Conservation (phyloP, 2,113 vertebrate species). For the Gallinago jamesoni region DNA sequence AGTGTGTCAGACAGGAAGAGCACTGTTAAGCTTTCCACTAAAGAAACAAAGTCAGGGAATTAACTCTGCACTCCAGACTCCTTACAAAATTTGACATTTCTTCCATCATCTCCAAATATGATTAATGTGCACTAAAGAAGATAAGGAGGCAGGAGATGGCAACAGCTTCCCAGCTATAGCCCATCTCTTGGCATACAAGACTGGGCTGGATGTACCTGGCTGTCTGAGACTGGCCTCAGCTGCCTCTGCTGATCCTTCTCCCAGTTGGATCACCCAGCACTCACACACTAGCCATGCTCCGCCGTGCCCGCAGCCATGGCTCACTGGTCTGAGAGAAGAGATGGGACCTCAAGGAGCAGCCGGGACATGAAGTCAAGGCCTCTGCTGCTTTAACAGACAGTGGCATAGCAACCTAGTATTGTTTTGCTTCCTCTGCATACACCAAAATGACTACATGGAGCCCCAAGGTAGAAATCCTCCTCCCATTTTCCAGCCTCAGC, state of each 20-base stretch:
- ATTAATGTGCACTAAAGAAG: background rate
- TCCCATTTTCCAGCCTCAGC: background rate
- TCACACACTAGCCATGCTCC: background rate
- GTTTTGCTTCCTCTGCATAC: background rate
- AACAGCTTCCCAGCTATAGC: background rate
- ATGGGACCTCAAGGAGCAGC: background rate
- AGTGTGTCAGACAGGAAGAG: background rate
- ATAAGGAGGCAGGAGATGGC: background rate
- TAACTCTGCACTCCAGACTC: background rate
- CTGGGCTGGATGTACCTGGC: background rate
- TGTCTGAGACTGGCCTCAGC: background rate
- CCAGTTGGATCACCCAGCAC: background rate
- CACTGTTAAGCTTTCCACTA: accelerated
- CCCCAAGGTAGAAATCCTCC: background rate
- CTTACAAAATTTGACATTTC: background rate
- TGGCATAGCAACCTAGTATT: background rate
- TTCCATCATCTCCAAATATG: background rate
- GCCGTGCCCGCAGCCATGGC: accelerated
- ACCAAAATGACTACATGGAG: background rate
- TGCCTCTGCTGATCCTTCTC: background rate
- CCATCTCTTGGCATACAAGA: background rate
- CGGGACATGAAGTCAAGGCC: background rate
- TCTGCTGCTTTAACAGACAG: background rate
- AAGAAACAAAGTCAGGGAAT: background rate
- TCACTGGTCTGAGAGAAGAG: background rate